Evolutionary conservation across 2,113 vertebrate species (phyloP), one percentile per base, ranked within the genome.

Genomic region (Mixornis gularis): DNA sequence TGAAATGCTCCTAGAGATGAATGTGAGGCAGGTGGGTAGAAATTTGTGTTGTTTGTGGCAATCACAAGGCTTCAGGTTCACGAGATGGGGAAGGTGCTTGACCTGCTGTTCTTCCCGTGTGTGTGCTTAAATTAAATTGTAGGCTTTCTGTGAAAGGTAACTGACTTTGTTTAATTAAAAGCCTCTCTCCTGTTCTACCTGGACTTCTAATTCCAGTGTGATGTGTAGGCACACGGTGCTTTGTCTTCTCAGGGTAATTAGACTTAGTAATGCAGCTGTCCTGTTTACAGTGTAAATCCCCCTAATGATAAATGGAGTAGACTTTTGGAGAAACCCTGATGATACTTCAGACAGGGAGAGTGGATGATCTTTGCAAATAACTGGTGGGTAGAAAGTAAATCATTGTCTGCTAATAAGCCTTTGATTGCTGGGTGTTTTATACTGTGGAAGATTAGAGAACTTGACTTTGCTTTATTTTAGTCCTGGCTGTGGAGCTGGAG

Each of bases 251-350:
- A 94, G 95, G 96, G 94, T 97, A 97, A 98, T 98, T 98, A 98
- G 97, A 98, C 92, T 97, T 96, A 95, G 95, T 96, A 97, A 98
- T 97, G 94, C 96, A 90, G 95, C 94, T 96, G 96, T 97, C 95
- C 97, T 98, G 96, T 97, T 98, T 98, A 97, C 96, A 96, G 96
- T 97, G 96, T 92, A 97, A 98, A 97, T 95, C 93, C 93, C 89
- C 81, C 95, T 96, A 96, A 98, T 96, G 98, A 98, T 97, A 95
- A 97, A 97, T 97, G 90, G 95, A 96, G 93, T 94, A 96, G 96
- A 94, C 88, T 96, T 95, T 89, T 71, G 94, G 89, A 97, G 71
- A 77, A 78, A 93, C 94, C 94, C 95, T 86, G 85, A 92, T 52
- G 63, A 82, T 94, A 91, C 95, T 97, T 97, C 92, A 96, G 94